Base-by-base conservation (phyloP, 2,797 vertebrate species). In the Mormyrus hasselquistii region DNA sequence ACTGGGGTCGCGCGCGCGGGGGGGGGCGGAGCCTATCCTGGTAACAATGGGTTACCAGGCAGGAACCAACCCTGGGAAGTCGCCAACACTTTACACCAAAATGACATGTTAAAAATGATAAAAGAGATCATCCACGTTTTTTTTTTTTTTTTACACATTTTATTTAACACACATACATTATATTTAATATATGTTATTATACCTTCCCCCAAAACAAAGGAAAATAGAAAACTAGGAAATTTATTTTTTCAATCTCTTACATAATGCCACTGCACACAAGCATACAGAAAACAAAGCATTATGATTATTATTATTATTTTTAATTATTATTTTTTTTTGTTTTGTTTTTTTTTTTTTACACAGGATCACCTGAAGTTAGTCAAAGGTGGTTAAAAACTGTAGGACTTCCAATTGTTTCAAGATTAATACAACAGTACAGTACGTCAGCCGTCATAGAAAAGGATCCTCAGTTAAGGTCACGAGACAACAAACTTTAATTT, bases 381-480 rank as follows among this genome's bases (percentile, higher is more conserved):
- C 89, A 92, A 88, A 91, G 91, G 88, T 91, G 90, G 91, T 91
- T 90, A 92, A 93, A 86, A 90, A 90, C 90, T 88, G 2, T 41
- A 89, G 90, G 44, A 90, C 88, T 90, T 92, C 88, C 5, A 89
- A 92, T 89, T 90, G 92, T 89, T 94, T 90, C 90, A 88, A 90
- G 90, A 88, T 89, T 91, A 93, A 89, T 92, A 93, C 91, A 91
- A 93, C 92, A 90, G 90, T 91, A 94, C 89, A 91, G 90, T 25
- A 25, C 59, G 2, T 91, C 93, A 89, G 22, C 88, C 86, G 92
- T 92, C 90, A 92, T 91, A 91, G 88, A 92, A 91, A 90, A 94
- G 93, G 93, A 92, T 92, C 93, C 92, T 59, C 79, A 88, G 92
- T 93, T 93, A 38, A 69, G n/a, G 55, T 12, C 22, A 87, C 92